A percentile compares a stretch with the other conserved stretches of the same genome.
Conservation (phyloP, 2,797 vertebrate species). For the Aselliscus stoliczkanus region DNA sequence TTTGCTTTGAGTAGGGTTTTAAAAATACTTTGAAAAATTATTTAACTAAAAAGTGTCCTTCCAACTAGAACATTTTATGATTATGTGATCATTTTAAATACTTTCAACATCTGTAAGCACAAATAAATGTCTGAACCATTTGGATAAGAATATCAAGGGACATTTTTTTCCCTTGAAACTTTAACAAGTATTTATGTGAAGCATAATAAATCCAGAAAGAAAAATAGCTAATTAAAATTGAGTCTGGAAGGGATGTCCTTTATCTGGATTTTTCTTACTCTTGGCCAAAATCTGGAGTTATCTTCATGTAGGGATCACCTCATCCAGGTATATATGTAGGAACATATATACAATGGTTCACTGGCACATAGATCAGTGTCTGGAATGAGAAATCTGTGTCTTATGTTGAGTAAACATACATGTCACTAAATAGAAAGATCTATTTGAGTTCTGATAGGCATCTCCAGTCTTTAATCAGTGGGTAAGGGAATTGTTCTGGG, state of each 20-base stretch:
- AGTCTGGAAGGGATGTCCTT: background rate
- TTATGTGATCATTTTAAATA: conserved; percentile 34
- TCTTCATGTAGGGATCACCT: background rate
- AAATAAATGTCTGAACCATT: conserved; percentile 18
- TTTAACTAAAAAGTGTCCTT: background rate
- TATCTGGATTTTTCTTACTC: background rate
- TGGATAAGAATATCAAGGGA: background rate
- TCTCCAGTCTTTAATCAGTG: background rate
- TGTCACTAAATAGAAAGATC: background rate
- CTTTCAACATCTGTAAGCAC: background rate
- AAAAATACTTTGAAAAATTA: background rate
- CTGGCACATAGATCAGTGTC: background rate
- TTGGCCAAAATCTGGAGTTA: background rate
- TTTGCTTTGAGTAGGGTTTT: background rate
- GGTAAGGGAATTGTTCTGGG: background rate
- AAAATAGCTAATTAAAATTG: background rate
- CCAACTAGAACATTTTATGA: conserved; percentile 7
- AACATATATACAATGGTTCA: background rate
- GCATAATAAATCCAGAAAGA: background rate
- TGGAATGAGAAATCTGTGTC: background rate
- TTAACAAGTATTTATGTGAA: background rate
- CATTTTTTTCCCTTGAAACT: background rate
- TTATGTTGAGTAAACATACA: background rate
- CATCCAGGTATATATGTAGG: background rate
- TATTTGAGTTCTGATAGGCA: background rate